Evolutionary conservation across 2,888 invertebrate genomes (phyloP), one percentile per base, ranked within the genome.

Genomic region (Orthonychiurus folsomi): DNA sequence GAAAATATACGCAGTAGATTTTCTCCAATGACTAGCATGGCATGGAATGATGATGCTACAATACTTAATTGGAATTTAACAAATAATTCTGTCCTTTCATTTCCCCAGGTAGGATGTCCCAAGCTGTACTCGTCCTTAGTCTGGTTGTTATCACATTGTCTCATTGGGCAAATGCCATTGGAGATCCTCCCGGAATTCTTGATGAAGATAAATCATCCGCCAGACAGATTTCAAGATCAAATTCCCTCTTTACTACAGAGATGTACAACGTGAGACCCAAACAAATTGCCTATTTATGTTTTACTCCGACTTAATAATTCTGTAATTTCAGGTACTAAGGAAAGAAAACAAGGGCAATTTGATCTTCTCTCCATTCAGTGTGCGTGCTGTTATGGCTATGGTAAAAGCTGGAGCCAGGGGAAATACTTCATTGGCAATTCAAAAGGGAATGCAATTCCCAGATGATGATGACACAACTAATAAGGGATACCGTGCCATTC

Each of bases 341-440:
- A 9, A 5, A 37, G 15, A 37, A 15, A 5, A 37, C 15, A 5
- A 5, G 5, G 15, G 15, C 37, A 73, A 73, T 47, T 50, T 73
- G 12, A 63, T 71, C 18, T 71, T 63, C 47, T 71, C 71, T 1
- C 70, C 73, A 1, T 63, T 68, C 62, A 71, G 73, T 55, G 62
- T 70, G 26, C 59, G 67, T 54, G 60, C 68, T 12, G 70, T 66
- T 1, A 65, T 73, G 56, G 73, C 69, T 1, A 73, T 73, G 73
- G 61, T 70, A 3, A 61, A 67, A 55, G 66, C 68, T 20, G 72
- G 72, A 60, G 71, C 73, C 2, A 23, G 56, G 5, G 73, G 68
- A 24, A 53, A 59, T 1, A 70, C 71, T 20, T 63, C 67, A 3
- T 15, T 54, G 1, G 64, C 65, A 15, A 67, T 72, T 15, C 64